Conservation (phyloP, 2,888 invertebrate genomes). For the Phania funesta region DNA sequence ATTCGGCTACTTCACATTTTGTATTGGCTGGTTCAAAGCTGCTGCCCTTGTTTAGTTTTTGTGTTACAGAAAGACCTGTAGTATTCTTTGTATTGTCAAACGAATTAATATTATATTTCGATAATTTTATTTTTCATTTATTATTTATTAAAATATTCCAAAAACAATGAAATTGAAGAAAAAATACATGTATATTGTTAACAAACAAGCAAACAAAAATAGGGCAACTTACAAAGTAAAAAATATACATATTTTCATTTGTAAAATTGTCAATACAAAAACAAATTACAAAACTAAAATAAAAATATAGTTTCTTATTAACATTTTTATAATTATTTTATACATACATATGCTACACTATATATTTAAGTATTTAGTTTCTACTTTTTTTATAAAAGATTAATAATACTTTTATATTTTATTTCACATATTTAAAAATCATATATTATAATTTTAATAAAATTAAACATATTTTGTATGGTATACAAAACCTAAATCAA, state of each 20-base stretch:
- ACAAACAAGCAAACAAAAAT: neutral
- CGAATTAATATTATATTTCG: constrained; percentile 37
- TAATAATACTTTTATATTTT: constrained; percentile 31
- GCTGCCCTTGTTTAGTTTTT: constrained; percentile 28
- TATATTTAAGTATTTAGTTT: constrained; percentile 61
- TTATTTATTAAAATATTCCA: constrained; percentile 59
- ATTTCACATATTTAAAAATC: constrained; percentile 39
- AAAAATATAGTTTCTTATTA: constrained; percentile 48
- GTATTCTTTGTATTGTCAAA: constrained; percentile 42
- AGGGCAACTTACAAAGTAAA: constrained; percentile 33
- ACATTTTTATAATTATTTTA: constrained; percentile 56
- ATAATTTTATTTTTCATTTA: constrained; percentile 48
- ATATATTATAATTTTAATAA: constrained; percentile 31
- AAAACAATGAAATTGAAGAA: constrained; percentile 7
- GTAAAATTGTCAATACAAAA: constrained; percentile 50
- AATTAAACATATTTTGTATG: constrained; percentile 10
- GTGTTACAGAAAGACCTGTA: constrained; percentile 36
- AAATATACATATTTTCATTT: constrained; percentile 36
- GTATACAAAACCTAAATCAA: neutral
- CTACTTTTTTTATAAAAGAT: constrained; percentile 23
- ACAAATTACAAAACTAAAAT: constrained; percentile 25
- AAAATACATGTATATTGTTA: constrained; percentile 30
- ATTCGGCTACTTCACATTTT: constrained; percentile 23
- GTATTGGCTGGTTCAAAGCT: constrained; percentile 53
- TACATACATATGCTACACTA: constrained; percentile 26